Percentiles rank a stretch among this genome's conserved stretches.
These are phyloP conservation scores for Drosophila hamatofila DNA, from an alignment of 2,888 invertebrate species.

Conservation along the genomic window DNA sequence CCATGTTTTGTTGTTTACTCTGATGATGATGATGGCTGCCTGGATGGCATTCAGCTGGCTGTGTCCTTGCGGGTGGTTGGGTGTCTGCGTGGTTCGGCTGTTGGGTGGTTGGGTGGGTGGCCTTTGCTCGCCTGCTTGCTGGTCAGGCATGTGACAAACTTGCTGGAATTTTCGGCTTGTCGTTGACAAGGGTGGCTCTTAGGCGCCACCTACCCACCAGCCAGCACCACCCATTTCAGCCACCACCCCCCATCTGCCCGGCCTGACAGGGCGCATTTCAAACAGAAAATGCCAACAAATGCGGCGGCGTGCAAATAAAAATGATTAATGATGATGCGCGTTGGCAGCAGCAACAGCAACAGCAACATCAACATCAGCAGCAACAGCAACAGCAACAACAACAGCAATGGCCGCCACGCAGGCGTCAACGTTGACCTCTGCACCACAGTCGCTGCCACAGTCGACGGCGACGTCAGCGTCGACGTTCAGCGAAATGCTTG, in stretches of 20 bases:
- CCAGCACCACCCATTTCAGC: conserved; percentile 16
- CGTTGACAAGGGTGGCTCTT: conserved; percentile 70
- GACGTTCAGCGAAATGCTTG: conserved; percentile 32
- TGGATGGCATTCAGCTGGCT: conserved; percentile 42
- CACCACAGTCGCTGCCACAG: conserved; percentile 25
- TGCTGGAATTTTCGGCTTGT: conserved; percentile 63
- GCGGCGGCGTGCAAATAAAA: conserved; percentile 82
- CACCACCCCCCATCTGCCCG: conserved; percentile 24
- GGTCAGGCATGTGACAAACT: conserved; percentile 73
- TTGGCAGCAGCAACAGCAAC: conserved; percentile 57
- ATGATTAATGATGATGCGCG: conserved; percentile 82
- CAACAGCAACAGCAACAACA: conserved; percentile 22
- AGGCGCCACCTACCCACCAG: conserved; percentile 33
- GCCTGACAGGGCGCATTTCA: conserved; percentile 66
- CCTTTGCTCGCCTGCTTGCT: conserved; percentile 16
- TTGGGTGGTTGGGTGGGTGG: conserved; percentile 15
- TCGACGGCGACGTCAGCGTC: conserved; percentile 34
- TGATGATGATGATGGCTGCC: conserved; percentile 68
- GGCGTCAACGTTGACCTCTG: conserved; percentile 61
- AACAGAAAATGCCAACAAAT: conserved; percentile 78
- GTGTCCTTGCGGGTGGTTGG: conserved; percentile 53
- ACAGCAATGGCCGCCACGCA: conserved; percentile 73
- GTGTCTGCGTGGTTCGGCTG: conserved; percentile 3
- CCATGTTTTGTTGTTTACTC: conserved; percentile 78
- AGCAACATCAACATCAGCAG: conserved; percentile 32